Conservation (phyloP, 2,888 invertebrate species). For the Drosophila pegasa region DNA sequence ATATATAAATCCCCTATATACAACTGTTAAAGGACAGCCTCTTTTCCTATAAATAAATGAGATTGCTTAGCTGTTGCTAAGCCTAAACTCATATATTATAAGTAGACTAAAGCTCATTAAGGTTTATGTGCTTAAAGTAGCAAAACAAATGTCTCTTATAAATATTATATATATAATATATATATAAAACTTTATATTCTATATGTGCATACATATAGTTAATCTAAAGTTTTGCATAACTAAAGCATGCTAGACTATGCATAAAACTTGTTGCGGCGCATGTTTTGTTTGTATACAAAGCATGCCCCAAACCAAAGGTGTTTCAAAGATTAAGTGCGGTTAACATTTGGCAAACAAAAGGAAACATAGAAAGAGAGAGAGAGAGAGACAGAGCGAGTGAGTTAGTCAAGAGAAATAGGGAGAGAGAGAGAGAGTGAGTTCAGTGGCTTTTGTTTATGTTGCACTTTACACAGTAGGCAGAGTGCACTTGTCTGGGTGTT, state of each 20-base stretch:
- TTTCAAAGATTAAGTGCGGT: conserved; percentile 59
- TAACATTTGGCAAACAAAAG: conserved; percentile 63
- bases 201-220: background rate
- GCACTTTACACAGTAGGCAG: conserved; percentile 62
- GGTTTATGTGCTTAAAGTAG: too few relatives aligned
- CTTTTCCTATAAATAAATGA: too few relatives aligned
- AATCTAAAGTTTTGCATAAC: background rate
- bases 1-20: too few relatives aligned
- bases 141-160: too few relatives aligned
- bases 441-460: conserved; percentile 69
- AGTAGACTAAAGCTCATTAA: too few relatives aligned
- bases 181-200: too few relatives aligned
- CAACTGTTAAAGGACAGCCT: too few relatives aligned
- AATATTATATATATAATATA: too few relatives aligned
- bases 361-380: background rate
- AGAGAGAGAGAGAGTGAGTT: background rate
- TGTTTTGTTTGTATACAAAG: conserved; percentile 19
- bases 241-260: background rate
- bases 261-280: conserved; percentile 1
- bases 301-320: conserved; percentile 20
- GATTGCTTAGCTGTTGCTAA: too few relatives aligned
- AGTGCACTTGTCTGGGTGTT: conserved; percentile 58
- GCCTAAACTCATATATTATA: too few relatives aligned
- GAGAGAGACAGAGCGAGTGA: background rate
- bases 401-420: background rate